Evolutionary conservation across 2,888 invertebrate species (phyloP).

Genomic region (Timema cristinae): DNA sequence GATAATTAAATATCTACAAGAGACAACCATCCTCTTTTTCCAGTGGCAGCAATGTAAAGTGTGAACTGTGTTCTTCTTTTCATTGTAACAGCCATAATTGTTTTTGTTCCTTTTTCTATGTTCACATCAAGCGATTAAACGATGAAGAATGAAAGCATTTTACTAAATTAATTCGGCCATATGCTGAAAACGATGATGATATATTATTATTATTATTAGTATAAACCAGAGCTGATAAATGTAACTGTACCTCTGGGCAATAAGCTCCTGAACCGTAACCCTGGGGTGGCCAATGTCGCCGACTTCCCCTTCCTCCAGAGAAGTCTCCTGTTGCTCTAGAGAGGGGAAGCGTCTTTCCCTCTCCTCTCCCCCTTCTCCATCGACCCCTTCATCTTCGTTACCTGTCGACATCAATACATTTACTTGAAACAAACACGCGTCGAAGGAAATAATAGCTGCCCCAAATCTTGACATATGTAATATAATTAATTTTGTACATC

Average conservation of each 20-base stretch:
- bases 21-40: too few species aligned
- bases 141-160: too few species aligned
- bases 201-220: neutral
- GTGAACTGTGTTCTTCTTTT: too few species aligned
- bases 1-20: too few species aligned
- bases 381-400: conserved; percentile 54
- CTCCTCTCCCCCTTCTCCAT: conserved; percentile 44
- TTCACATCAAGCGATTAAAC: neutral
- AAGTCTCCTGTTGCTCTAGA: conserved; percentile 36
- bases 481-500: too few species aligned
- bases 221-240: neutral
- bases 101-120: too few species aligned
- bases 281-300: conserved; percentile 42
- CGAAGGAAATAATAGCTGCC: conserved; percentile 37
- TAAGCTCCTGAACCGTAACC: conserved; percentile 69
- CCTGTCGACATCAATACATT: conserved; percentile 40
- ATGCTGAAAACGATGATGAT: neutral
- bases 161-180: neutral
- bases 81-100: too few species aligned
- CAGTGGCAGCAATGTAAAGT: too few species aligned
- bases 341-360: conserved; percentile 37
- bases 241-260: conserved; percentile 60
- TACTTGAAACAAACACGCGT: too few species aligned
- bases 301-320: conserved; percentile 28
- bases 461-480: too few species aligned